A percentile compares a stretch with the other conserved stretches of the same genome.
Evolutionary conservation across 2,797 vertebrate species (phyloP).

Genomic region (Xyrichtys novacula): DNA sequence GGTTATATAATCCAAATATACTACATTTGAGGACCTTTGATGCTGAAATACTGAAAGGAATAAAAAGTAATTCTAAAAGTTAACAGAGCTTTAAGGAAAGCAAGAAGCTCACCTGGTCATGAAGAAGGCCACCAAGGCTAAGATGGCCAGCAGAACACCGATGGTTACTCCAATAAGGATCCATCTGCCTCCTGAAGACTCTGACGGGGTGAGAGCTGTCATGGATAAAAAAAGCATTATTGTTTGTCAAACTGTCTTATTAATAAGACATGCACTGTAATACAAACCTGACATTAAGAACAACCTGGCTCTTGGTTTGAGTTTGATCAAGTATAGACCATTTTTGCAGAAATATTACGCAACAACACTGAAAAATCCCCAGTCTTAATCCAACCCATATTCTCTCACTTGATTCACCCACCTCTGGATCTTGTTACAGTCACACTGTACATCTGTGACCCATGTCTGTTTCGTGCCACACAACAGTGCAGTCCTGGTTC

Average conservation of each 20-base stretch:
- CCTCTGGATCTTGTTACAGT: constrained; percentile 27
- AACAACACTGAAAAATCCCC: not conserved
- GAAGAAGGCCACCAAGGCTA: constrained; percentile 39
- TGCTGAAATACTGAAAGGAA: no score
- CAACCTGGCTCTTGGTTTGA: not conserved
- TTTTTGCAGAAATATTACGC: no score
- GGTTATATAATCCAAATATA: no score
- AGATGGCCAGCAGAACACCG: constrained; percentile 41
- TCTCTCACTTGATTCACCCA: constrained; percentile 16
- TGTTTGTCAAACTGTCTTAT: not conserved
- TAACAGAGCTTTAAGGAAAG: not conserved
- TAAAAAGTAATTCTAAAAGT: no score
- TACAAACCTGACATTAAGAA: not conserved
- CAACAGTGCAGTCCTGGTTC: constrained; percentile 64
- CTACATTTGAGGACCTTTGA: no score
- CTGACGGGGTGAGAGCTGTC: not conserved
- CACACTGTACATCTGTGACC: constrained; percentile 46
- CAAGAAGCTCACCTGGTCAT: constrained; percentile 51
- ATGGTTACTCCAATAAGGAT: constrained; percentile 45
- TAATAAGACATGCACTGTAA: not conserved
- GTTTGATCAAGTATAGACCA: not conserved
- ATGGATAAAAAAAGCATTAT: not conserved
- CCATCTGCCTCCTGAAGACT: constrained; percentile 13
- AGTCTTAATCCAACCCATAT: not conserved
- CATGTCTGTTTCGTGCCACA: constrained; percentile 68